These are phyloP conservation scores for Takifugu rubripes DNA, from an alignment of 2,797 vertebrate species.

Conservation along the genomic window DNA sequence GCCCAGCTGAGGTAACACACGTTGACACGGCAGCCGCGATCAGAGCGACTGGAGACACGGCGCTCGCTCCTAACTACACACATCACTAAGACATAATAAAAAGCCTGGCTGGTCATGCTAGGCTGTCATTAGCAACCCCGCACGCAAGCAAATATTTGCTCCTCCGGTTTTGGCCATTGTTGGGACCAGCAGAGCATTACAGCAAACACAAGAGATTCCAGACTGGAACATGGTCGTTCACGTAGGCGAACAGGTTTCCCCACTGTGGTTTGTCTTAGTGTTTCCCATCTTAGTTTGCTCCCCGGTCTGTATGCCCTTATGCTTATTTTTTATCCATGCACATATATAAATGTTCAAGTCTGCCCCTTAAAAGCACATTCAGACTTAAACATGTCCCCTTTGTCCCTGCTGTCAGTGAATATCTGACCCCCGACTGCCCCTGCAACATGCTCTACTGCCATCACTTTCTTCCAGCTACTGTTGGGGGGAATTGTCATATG, in stretches of 20 bases:
- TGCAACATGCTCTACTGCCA: slow-evolving; percentile 73
- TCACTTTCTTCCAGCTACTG: slow-evolving; percentile 71
- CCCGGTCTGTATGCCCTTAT: slow-evolving; percentile 48
- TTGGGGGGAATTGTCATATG: slow-evolving; percentile 66
- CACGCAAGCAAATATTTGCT: slow-evolving; percentile 29
- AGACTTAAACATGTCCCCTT: slow-evolving; percentile 63
- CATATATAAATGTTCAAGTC: slow-evolving; percentile 64
- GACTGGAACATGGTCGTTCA: slow-evolving; percentile 19
- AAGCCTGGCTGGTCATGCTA: neutral
- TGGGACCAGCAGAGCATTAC: slow-evolving; percentile 23
- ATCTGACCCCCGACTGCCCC: slow-evolving; percentile 41
- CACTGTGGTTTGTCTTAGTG: slow-evolving; percentile 43
- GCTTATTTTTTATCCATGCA: slow-evolving; percentile 53
- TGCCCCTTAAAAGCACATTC: slow-evolving; percentile 48
- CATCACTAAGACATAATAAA: slow-evolving; percentile 3
- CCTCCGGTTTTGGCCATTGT: slow-evolving; percentile 13
- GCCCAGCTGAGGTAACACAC: slow-evolving; percentile 18
- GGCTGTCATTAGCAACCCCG: slow-evolving; percentile 16
- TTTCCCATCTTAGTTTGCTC: slow-evolving; percentile 35
- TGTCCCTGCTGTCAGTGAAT: slow-evolving; percentile 52
- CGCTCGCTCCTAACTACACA: slow-evolving; percentile 4
- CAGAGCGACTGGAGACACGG: slow-evolving; percentile 3
- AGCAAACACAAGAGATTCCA: slow-evolving; percentile 46
- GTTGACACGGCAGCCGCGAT: slow-evolving; percentile 13
- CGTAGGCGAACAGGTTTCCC: slow-evolving; percentile 24